These are phyloP conservation scores for Melanocharis versteri DNA, from an alignment of 2,113 vertebrate genomes.

Conservation along the genomic window DNA sequence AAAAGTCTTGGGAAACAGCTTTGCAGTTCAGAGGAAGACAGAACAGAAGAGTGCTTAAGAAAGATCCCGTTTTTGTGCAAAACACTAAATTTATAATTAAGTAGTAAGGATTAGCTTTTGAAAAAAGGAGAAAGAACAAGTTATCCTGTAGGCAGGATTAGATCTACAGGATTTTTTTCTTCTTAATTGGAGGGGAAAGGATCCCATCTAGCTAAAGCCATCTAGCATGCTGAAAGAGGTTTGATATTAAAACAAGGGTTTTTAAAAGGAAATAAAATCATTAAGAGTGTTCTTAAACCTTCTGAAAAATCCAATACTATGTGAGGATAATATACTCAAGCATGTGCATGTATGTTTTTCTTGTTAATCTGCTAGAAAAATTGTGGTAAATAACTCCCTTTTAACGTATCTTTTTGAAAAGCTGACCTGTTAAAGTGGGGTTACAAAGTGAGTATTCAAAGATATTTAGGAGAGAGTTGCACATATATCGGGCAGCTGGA, in stretches of 20 bases:
- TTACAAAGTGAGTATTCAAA: not conserved
- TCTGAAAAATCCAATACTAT: not conserved
- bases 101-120: not conserved
- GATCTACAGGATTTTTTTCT: not conserved
- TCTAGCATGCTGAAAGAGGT: not conserved
- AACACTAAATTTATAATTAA: not conserved
- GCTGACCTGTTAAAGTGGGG: not conserved
- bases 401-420: not conserved
- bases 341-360: accelerated
- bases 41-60: not conserved
- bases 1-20: not conserved
- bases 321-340: not conserved
- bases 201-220: not conserved
- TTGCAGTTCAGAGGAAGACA: not conserved
- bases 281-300: not conserved
- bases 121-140: not conserved
- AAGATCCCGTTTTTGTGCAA: not conserved
- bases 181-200: not conserved
- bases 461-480: not conserved
- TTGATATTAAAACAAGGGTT: not conserved
- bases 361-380: not conserved
- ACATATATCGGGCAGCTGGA: not conserved
- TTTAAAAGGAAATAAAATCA: not conserved
- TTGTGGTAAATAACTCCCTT: not conserved
- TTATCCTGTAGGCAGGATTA: not conserved